Evolutionary conservation across 2,113 vertebrate species (phyloP).

Genomic region (Eurystomus gularis): DNA sequence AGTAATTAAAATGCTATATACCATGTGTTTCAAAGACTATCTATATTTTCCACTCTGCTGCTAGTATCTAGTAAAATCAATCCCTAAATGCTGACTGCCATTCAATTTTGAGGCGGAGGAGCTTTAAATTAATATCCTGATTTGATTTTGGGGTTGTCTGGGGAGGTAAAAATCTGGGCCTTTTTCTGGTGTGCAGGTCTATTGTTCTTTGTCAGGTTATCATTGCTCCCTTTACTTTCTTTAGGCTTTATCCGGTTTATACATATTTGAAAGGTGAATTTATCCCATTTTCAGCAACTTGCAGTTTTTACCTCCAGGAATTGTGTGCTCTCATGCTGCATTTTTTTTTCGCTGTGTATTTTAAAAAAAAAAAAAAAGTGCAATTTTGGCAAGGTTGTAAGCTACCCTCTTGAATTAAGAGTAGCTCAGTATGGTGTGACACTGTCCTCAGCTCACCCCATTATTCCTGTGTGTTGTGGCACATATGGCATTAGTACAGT

Average conservation of each 20-base stretch:
- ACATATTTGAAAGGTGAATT: constrained; percentile 28
- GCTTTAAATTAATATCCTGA: neutral
- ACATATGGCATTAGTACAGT: constrained; percentile 72
- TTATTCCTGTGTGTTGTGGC: constrained; percentile 68
- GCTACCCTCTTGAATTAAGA: constrained; percentile 47
- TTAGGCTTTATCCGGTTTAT: neutral
- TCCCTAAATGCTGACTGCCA: neutral
- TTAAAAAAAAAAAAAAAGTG: neutral
- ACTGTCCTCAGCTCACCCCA: constrained; percentile 67
- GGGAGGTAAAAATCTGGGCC: neutral
- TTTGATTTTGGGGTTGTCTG: neutral
- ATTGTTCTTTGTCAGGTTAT: neutral
- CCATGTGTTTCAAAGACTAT: neutral
- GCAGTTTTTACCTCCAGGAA: constrained; percentile 33
- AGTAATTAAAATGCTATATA: neutral
- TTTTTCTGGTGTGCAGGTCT: neutral
- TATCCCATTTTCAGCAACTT: constrained; percentile 11
- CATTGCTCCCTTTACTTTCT: neutral
- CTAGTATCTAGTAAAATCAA: neutral
- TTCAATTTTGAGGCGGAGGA: neutral
- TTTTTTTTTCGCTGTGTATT: constrained; percentile 42
- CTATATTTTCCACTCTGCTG: constrained; percentile 38
- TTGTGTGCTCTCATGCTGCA: constrained; percentile 4
- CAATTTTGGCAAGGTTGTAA: constrained; percentile 45
- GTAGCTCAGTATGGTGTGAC: constrained; percentile 59